Percentiles rank a stretch among this genome's conserved stretches.
phyloP scores from a whole-genome alignment of 2,113 vertebrate species.

The Seriola dumerili region DNA sequence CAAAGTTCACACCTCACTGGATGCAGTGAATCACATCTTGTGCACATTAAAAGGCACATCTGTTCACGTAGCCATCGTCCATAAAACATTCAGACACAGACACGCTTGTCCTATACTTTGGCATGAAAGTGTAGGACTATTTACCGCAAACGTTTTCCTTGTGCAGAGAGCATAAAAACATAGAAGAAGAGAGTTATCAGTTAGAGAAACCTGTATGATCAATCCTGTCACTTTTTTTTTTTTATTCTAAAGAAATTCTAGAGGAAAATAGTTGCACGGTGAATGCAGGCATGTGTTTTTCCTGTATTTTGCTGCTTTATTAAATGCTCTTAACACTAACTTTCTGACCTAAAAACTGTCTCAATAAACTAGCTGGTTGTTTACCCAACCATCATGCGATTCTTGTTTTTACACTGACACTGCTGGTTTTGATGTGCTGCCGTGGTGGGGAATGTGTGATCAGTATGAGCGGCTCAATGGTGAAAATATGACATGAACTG shows the following conservation, averaged over 20 bases:
- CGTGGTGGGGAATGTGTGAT: conserved; percentile 3
- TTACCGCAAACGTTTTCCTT: background rate
- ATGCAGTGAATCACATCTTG: conserved; percentile 13
- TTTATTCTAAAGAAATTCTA: background rate
- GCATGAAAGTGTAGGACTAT: background rate
- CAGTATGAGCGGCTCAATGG: conserved; percentile 2
- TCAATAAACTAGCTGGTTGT: conserved; percentile 26
- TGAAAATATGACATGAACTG: background rate
- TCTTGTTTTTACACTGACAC: conserved; percentile 26
- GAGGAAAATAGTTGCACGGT: background rate
- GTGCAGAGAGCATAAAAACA: background rate
- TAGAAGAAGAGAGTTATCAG: background rate
- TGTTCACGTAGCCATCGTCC: background rate
- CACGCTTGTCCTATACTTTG: conserved; percentile 16
- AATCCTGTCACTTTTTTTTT: background rate
- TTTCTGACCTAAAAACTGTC: conserved; percentile 34
- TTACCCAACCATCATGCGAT: conserved; percentile 17
- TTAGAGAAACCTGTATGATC: background rate
- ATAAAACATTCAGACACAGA: conserved; percentile 22
- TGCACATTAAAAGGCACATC: conserved; percentile 1
- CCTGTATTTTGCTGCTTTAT: conserved; percentile 4
- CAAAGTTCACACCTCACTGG: conserved; percentile 21
- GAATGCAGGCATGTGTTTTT: conserved; percentile 3
- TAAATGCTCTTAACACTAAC: background rate
- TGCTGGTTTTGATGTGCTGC: conserved; percentile 5